phyloP scores from a whole-genome alignment of 2,797 vertebrate species.

The Sebastes cheni region DNA sequence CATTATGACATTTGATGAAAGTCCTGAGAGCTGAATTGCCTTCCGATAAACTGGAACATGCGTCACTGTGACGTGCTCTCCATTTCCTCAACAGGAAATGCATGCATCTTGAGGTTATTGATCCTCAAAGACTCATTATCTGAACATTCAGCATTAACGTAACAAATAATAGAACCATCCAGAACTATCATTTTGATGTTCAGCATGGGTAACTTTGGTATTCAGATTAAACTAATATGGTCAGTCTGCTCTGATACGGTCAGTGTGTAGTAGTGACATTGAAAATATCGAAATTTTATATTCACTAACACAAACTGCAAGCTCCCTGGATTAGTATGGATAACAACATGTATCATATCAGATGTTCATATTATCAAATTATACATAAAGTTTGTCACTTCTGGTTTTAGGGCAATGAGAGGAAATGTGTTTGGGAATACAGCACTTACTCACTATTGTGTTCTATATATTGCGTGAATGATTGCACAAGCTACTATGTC shows the following conservation, averaged over 20 bases:
- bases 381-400: not conserved
- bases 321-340: not conserved
- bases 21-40: not conserved
- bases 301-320: not conserved
- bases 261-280: not conserved
- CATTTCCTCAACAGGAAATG: not conserved
- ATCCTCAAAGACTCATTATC: not conserved
- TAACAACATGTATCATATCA: not conserved
- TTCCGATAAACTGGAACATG: not conserved
- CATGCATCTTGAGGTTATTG: too few relatives aligned
- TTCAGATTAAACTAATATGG: not conserved
- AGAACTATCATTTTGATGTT: not conserved
- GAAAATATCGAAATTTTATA: not conserved
- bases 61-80: not conserved
- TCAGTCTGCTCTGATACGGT: not conserved
- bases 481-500: not conserved
- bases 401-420: constrained; percentile 35
- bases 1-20: not conserved
- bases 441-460: not conserved
- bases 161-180: not conserved
- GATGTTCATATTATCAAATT: not conserved
- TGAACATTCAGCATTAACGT: not conserved
- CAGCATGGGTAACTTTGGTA: not conserved
- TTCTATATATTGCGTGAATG: not conserved
- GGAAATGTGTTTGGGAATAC: constrained; percentile 40